A percentile compares a stretch with the other conserved stretches of the same genome.
These are phyloP conservation scores for Acanthosoma haemorrhoidale DNA, from an alignment of 2,888 invertebrate species.

Conservation along the genomic window DNA sequence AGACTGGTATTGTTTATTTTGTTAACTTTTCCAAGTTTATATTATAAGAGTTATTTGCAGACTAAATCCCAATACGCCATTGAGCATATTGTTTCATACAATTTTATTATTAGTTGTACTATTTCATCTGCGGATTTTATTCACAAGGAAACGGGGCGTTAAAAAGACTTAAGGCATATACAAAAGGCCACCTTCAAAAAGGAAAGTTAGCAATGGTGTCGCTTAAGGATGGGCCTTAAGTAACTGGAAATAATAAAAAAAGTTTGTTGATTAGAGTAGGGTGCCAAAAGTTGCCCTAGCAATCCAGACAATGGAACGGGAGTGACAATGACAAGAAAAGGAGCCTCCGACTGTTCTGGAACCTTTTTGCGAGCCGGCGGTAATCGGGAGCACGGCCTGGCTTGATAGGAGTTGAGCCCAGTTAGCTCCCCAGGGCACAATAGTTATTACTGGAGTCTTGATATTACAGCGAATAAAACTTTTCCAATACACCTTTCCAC, in stretches of 20 bases:
- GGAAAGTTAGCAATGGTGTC: no score
- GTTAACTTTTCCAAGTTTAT: no score
- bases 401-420: neutral
- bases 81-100: no score
- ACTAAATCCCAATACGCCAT: no score
- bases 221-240: no score
- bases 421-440: neutral
- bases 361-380: neutral
- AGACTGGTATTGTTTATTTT: no score
- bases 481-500: neutral
- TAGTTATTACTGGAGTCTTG: neutral
- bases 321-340: neutral
- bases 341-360: neutral
- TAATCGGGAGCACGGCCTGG: neutral
- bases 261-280: neutral
- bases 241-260: neutral
- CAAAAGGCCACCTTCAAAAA: no score
- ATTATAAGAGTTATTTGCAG: no score
- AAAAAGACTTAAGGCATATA: no score
- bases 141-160: no score
- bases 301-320: neutral
- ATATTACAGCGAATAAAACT: constrained; percentile 21
- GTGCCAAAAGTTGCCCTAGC: neutral
- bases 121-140: no score
- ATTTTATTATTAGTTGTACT: no score